phyloP scores from a whole-genome alignment of 2,113 vertebrate genomes.

The Zeus faber region DNA sequence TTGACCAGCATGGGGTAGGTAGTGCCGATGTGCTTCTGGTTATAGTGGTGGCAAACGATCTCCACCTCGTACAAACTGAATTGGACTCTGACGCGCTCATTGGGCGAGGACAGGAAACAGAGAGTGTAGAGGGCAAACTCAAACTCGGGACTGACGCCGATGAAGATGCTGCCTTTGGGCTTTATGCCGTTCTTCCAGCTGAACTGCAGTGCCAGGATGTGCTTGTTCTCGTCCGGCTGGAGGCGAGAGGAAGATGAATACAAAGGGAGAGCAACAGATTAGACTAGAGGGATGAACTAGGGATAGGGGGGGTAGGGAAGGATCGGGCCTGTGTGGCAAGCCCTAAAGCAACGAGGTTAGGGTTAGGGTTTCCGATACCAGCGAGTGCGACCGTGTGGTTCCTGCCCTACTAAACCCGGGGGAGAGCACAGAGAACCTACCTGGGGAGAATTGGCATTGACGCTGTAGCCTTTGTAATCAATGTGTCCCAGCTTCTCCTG shows the following conservation, averaged over 20 bases:
- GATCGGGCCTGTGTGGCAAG: too few relatives aligned
- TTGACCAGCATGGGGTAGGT: conserved; percentile 74
- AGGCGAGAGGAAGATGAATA: not conserved
- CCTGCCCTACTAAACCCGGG: not conserved
- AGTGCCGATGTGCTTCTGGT: conserved; percentile 78
- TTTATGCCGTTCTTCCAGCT: conserved; percentile 81
- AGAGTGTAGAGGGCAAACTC: conserved; percentile 80
- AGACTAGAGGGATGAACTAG: too few relatives aligned
- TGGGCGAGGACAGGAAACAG: conserved; percentile 76
- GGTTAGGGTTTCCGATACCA: too few relatives aligned
- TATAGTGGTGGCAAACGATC: conserved; percentile 79
- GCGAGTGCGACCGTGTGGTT: too few relatives aligned
- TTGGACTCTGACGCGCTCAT: conserved; percentile 74
- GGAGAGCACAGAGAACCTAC: conserved; percentile 37
- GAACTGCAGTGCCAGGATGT: conserved; percentile 79
- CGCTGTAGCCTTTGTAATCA: conserved; percentile 79
- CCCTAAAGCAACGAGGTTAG: too few relatives aligned
- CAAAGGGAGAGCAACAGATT: not conserved
- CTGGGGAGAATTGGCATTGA: conserved; percentile 64
- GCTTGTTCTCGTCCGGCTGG: conserved; percentile 78
- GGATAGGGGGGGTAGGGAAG: too few relatives aligned
- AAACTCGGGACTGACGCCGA: conserved; percentile 80
- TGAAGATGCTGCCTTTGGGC: conserved; percentile 80
- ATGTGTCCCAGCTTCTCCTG: conserved; percentile 81
- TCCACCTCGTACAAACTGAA: conserved; percentile 78